These are phyloP conservation scores for Zaprionus africanus DNA, from an alignment of 1,140 invertebrate species.

Conservation along the genomic window DNA sequence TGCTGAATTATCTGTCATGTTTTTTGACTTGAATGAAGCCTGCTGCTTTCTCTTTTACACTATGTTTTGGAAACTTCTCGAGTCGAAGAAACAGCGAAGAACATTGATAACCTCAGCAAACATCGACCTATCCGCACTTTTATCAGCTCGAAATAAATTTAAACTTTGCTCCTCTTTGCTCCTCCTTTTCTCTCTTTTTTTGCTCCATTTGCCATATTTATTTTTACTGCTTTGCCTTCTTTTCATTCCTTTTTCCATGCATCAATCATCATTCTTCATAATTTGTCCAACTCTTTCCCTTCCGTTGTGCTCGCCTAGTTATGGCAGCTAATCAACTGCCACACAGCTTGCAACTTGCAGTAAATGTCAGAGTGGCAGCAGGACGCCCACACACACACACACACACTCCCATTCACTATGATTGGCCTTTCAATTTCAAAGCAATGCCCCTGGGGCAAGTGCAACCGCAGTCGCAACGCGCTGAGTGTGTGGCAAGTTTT, in stretches of 20 bases:
- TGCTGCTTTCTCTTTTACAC: neutral
- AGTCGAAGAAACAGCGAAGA: no score
- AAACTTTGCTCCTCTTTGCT: neutral
- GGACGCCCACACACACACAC: conserved; percentile 2
- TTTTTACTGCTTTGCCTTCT: neutral
- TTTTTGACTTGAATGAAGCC: no score
- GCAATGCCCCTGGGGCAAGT: conserved; percentile 46
- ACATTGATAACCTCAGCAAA: no score
- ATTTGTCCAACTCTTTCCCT: neutral
- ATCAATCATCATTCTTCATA: conserved; percentile 6
- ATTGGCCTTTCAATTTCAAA: conserved; percentile 66
- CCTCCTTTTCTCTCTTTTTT: neutral
- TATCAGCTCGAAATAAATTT: neutral
- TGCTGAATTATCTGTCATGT: neutral
- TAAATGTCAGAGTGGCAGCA: neutral
- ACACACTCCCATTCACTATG: conserved; percentile 33
- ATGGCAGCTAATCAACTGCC: neutral
- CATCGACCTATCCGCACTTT: no score
- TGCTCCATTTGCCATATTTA: neutral
- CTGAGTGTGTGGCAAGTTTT: neutral
- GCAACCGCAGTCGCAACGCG: neutral
- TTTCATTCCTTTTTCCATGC: neutral
- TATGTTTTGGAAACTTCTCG: no score
- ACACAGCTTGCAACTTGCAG: neutral
- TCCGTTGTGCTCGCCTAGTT: neutral